Conservation (phyloP, 2,888 invertebrate genomes). For the Leptura quadrifasciata region DNA sequence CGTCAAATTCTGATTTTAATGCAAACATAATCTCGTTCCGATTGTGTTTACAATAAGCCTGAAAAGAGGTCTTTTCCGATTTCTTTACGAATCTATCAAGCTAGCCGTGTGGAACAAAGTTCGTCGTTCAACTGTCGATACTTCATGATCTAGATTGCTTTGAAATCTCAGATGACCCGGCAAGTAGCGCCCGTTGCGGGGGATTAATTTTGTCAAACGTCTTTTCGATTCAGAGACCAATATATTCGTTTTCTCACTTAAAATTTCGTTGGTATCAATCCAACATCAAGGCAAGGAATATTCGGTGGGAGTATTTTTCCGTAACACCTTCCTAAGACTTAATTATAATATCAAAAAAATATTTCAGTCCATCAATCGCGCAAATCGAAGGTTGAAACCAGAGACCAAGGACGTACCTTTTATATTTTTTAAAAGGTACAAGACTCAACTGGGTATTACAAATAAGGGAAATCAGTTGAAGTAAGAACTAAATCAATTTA, state of each 20-base stretch:
- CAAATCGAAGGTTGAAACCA: too few species aligned
- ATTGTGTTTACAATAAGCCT: conserved; percentile 39
- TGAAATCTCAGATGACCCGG: conserved; percentile 54
- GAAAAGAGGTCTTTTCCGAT: conserved; percentile 40
- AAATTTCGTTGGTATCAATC: conserved; percentile 32
- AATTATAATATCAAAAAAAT: too few species aligned
- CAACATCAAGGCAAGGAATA: not conserved
- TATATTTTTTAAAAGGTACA: too few species aligned
- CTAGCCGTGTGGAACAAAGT: conserved; percentile 41
- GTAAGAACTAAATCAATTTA: too few species aligned
- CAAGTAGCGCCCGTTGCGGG: conserved; percentile 35
- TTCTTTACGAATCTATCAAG: conserved; percentile 49
- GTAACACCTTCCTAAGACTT: too few species aligned
- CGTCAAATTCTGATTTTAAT: conserved; percentile 24
- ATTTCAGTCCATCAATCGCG: too few species aligned
- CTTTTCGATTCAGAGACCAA: conserved; percentile 13
- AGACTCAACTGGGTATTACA: too few species aligned
- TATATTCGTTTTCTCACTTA: conserved; percentile 34
- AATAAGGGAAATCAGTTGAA: too few species aligned
- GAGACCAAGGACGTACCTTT: too few species aligned
- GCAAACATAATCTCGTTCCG: conserved; percentile 26
- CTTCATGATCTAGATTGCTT: conserved; percentile 54
- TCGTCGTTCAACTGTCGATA: conserved; percentile 49
- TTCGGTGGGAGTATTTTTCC: not conserved
- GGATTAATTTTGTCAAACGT: conserved; percentile 43